Evolutionary conservation across 2,888 invertebrate species (phyloP), one percentile per base, ranked within the genome.

Genomic region (Beris chalybata): DNA sequence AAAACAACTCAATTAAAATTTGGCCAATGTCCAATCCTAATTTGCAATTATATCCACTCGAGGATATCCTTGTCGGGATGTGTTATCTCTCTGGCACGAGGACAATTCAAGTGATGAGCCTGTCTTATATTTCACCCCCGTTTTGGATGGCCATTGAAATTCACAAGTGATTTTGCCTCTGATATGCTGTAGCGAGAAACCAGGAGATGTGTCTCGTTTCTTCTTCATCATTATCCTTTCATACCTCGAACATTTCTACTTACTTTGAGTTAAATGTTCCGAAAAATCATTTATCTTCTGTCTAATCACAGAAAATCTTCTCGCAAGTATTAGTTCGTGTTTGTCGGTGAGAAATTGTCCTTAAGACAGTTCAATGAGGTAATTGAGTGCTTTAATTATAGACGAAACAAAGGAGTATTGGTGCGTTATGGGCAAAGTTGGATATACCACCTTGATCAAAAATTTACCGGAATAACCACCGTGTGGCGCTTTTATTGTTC

Each of bases 1-100:
- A 57, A 57, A 45, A 12, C 57, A 57, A 57, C 58, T 59, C 58
- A 47, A 59, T 59, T 59, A 59, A 59, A 59, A 47, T 59, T 59
- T 59, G 58, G 58, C 47, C 47, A 31, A 48, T 29, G 58, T 59
- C 58, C 58, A 59, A 59, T 47, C 47, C 58, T 59, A 45, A 59
- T 59, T 59, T 59, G 58, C 58, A 59, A 59, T 59, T 43, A 59
- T 59, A 59, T 59, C 58, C 43, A 48, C 47, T 59, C 47, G 11
- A 59, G 48, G 47, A 47, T 30, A 22, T 44, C 15, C 57, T 43
- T 22, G 15, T 44, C 31, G 30, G 47, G 47, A 47, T 47, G 13
- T 47, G 15, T 47, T n/a, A 13, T 13, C 15, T 47, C 11, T 12
- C 5, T 15, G 13, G 47, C 15, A 47, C 47, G 15, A 15, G 47